Evolutionary conservation across 2,113 vertebrate species (phyloP).

Genomic region (Dolichallabes microphthalmus): DNA sequence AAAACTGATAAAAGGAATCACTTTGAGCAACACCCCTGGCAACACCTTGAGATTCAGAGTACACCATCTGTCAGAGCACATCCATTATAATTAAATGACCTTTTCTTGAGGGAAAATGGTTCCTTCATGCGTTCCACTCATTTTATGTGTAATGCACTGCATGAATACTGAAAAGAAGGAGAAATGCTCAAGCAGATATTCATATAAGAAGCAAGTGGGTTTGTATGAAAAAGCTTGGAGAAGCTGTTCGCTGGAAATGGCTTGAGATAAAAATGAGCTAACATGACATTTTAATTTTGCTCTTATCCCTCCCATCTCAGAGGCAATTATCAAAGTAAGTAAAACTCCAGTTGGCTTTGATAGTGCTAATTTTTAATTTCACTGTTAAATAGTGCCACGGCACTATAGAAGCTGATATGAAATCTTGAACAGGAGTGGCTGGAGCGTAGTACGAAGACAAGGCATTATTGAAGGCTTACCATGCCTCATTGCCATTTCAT

Average conservation of each 20-base stretch:
- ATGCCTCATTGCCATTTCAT: neutral
- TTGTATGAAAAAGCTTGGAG: constrained; percentile 11
- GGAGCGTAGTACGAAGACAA: neutral
- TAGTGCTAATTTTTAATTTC: constrained; percentile 43
- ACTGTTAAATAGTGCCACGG: constrained; percentile 11
- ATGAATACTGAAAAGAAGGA: constrained; percentile 11
- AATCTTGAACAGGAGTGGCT: constrained; percentile 15
- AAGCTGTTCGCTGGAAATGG: constrained; percentile 32
- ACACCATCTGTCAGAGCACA: constrained; percentile 34
- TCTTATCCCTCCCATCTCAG: constrained; percentile 50
- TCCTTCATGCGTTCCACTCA: neutral
- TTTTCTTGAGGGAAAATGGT: constrained; percentile 13
- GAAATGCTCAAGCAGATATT: neutral
- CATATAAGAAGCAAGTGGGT: neutral
- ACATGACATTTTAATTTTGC: constrained; percentile 60
- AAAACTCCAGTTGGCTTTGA: constrained; percentile 30
- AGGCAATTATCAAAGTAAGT: constrained; percentile 43
- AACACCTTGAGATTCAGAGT: constrained; percentile 3
- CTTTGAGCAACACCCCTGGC: neutral
- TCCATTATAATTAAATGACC: constrained; percentile 23
- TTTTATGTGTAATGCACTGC: neutral
- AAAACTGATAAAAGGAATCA: neutral
- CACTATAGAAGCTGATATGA: constrained; percentile 10
- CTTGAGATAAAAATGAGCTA: constrained; percentile 47
- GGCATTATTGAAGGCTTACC: neutral